A percentile compares a stretch with the other conserved stretches of the same genome.
Evolutionary conservation across 2,888 invertebrate species (phyloP).

Genomic region (Drosophila mettleri): DNA sequence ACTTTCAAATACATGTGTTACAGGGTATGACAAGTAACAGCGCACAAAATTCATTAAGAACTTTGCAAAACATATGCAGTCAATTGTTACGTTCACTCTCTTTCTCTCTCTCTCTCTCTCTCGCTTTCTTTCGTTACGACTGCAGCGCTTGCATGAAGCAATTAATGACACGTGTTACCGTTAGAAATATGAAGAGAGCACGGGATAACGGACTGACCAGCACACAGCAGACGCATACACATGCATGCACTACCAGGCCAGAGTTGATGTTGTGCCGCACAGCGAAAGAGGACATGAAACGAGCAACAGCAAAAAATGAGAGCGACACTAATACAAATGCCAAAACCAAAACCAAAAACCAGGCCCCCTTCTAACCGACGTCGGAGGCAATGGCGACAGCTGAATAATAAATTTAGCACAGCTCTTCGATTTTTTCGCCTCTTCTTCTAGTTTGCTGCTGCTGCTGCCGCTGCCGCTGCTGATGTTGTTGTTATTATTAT

Average conservation of each 20-base stretch:
- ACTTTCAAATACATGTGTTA: neutral
- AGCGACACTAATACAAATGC: constrained; percentile 31
- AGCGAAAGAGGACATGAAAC: constrained; percentile 17
- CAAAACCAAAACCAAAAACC: constrained; percentile 14
- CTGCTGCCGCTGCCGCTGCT: neutral
- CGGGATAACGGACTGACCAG: constrained; percentile 21
- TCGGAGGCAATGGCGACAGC: constrained; percentile 57
- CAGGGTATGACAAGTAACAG: constrained; percentile 32
- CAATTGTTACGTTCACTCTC: neutral
- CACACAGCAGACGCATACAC: neutral
- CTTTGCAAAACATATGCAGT: constrained; percentile 31
- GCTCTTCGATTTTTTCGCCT: constrained; percentile 67
- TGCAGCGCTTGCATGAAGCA: constrained; percentile 46
- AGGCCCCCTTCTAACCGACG: constrained; percentile 26
- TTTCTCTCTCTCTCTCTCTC: neutral
- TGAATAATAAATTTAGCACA: constrained; percentile 78
- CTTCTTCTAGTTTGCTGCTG: constrained; percentile 8
- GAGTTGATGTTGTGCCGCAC: constrained; percentile 4
- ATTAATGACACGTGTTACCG: constrained; percentile 71
- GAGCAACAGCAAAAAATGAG: constrained; percentile 24
- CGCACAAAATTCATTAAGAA: constrained; percentile 49
- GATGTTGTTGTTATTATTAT: neutral
- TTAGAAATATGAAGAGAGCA: constrained; percentile 49
- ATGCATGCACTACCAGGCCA: neutral
- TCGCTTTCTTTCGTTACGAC: neutral